Base-by-base conservation (phyloP, 2,888 invertebrate species). In the Acronicta psi region DNA sequence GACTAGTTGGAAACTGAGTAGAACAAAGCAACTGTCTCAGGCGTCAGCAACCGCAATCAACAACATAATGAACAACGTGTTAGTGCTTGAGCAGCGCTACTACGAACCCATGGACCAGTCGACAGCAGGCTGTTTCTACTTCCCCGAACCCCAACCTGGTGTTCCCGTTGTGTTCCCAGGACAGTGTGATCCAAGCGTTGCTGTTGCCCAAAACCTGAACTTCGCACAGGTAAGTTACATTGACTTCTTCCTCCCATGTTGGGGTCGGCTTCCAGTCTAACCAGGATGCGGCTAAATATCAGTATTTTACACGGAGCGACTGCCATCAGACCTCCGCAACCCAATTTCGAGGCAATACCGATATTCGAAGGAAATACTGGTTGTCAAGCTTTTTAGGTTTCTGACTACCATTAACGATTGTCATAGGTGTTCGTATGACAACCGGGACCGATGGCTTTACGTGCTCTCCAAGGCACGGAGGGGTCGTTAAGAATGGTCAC, bases 1-100 rank as follows among this genome's bases (percentile, higher is more conserved):
- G 0, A 82, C 73, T 40, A 80, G 84, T 46, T 93, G 93, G 93
- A 91, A 92, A 46, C 80, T 93, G 0, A 89, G 93, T 44, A 84
- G 88, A 65, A 75, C 74, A 0, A 88, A 86, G 44, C 37, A 70
- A 3, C 61, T 91, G 16, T 20, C 82, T 1, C 9, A 55, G 0
- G 54, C 29, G 7, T 84, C 83, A 0, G 57, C 61, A 16, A 52
- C 46, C 0, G 75, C 70, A 0, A 90, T 93, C 10, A 75, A 84
- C 49, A 53, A n/a, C 0, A 60, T 81, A 0, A 79, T 88, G 1
- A 75, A 58, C n/a, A 68, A 56, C 2, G 70, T 85, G 7, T 47
- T 73, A 1, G 86, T 89, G 7, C 69, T 91, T 5, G 82, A 88
- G 38, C 61, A 81, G 0, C 72, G 68, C 0, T 92, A 82, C 71